Evolutionary conservation across 2,888 invertebrate species (phyloP).

Genomic region (Apamea epomidion): DNA sequence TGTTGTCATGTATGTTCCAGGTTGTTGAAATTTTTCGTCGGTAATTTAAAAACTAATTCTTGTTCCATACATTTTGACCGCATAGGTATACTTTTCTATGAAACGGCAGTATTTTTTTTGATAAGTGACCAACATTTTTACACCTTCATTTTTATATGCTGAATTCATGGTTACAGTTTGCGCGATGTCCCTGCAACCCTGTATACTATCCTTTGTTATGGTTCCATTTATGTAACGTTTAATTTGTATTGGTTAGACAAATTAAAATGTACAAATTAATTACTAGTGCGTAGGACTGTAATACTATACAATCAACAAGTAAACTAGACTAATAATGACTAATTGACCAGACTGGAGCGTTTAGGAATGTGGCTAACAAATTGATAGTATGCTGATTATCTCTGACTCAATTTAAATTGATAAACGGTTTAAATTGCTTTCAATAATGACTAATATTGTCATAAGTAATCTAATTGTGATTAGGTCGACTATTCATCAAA

Average conservation of each 20-base stretch:
- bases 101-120: too few species aligned
- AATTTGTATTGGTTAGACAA: too few species aligned
- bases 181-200: too few species aligned
- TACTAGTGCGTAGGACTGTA: background rate
- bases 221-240: background rate
- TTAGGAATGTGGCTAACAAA: slow-evolving; percentile 13
- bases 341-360: slow-evolving; percentile 15
- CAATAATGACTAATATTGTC: background rate
- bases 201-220: background rate
- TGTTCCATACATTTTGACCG: too few species aligned
- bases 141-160: too few species aligned
- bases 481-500: background rate
- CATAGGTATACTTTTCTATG: too few species aligned
- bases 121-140: too few species aligned
- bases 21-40: too few species aligned
- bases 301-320: slow-evolving; percentile 1
- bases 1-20: too few species aligned
- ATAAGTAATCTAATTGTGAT: background rate
- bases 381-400: slow-evolving; percentile 31
- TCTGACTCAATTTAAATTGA: slow-evolving; percentile 15
- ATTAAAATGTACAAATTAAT: background rate
- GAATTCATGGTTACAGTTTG: too few species aligned
- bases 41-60: too few species aligned
- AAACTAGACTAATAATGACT: slow-evolving; percentile 27
- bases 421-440: slow-evolving; percentile 16